Percentiles rank a stretch among this genome's conserved stretches.
Evolutionary conservation across 2,113 vertebrate species (phyloP).

Genomic region (cat (Felis catus)): F.catus_Fca126_mat1.0 CM031418.1:91812001-91812500

Average conservation of each 20-base stretch:
- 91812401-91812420: slow-evolving; percentile 71
- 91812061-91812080: neutral
- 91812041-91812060: neutral
- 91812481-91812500: slow-evolving; percentile 75
- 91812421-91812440: slow-evolving; percentile 66
- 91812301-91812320: slow-evolving; percentile 49
- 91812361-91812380: slow-evolving; percentile 62
- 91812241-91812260: slow-evolving; percentile 2
- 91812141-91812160: neutral
- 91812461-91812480: slow-evolving; percentile 78
- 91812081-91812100: neutral
- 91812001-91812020: neutral
- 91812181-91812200: slow-evolving; percentile 58
- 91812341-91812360: slow-evolving; percentile 45
- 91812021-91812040: neutral
- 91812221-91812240: slow-evolving; percentile 34
- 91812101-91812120: neutral
- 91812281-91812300: slow-evolving; percentile 49
- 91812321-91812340: slow-evolving; percentile 26
- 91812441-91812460: slow-evolving; percentile 70
- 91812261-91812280: slow-evolving; percentile 44
- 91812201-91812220: slow-evolving; percentile 64
- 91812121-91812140: neutral
- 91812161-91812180: slow-evolving; percentile 59
- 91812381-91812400: slow-evolving; percentile 61